Conservation (phyloP, 2,888 invertebrate genomes). For the Teleiodes luculella region DNA sequence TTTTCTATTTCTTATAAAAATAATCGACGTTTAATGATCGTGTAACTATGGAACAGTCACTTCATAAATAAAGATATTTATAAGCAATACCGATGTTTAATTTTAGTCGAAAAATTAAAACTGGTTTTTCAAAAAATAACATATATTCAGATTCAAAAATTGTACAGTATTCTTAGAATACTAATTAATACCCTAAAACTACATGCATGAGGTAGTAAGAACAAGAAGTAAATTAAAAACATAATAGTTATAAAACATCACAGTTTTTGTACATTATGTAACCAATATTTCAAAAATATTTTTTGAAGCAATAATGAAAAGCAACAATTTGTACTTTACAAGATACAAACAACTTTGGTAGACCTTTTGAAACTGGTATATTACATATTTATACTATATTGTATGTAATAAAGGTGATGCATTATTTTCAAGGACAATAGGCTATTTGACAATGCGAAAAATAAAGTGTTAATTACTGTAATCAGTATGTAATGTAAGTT, state of each 20-base stretch:
- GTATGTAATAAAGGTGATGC: background rate
- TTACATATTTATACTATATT: background rate
- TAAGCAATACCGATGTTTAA: conserved; percentile 63
- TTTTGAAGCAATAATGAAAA: background rate
- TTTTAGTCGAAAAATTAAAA: conserved; percentile 24
- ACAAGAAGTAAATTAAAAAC: background rate
- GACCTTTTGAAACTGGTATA: background rate
- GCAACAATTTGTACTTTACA: background rate
- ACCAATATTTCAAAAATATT: background rate
- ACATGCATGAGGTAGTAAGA: conserved; percentile 3
- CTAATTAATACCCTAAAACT: background rate
- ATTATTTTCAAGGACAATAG: no score
- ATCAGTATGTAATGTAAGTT: no score
- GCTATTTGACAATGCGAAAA: no score
- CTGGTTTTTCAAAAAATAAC: background rate
- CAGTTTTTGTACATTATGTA: conserved; percentile 4
- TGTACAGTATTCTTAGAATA: background rate
- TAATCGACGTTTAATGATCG: conserved; percentile 67
- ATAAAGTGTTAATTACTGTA: no score
- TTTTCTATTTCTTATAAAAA: conserved; percentile 77
- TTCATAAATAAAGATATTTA: conserved; percentile 75
- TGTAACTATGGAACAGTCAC: conserved; percentile 71
- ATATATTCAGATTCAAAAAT: background rate
- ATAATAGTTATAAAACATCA: background rate
- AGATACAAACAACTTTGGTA: conserved; percentile 4